phyloP scores from a whole-genome alignment of 2,888 invertebrate genomes.

The Dicycla oo region DNA sequence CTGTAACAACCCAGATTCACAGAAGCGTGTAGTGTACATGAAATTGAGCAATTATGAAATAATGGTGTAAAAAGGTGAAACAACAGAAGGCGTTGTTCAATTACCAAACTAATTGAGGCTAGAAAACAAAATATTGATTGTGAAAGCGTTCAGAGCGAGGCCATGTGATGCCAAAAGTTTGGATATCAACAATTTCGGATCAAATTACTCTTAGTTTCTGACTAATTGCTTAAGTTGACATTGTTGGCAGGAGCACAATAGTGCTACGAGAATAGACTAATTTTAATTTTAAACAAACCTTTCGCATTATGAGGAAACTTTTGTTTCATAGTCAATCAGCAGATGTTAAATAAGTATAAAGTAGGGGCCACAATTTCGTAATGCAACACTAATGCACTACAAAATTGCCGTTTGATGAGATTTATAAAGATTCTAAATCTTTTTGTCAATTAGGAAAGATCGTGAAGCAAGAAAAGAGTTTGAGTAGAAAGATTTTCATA shows the following conservation, averaged over 20 bases:
- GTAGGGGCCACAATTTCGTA: not conserved
- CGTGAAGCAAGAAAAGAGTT: not conserved
- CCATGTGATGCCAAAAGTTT: conserved; percentile 52
- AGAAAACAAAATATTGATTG: conserved; percentile 46
- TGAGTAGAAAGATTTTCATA: not conserved
- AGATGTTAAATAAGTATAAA: not conserved
- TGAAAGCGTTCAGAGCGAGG: conserved; percentile 27
- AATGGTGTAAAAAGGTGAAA: conserved; percentile 2
- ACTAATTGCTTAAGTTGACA: conserved; percentile 69
- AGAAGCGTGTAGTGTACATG: conserved; percentile 8
- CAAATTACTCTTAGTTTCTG: conserved; percentile 62
- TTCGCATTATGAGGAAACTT: not conserved
- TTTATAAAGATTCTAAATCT: conserved; percentile 5
- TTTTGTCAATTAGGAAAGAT: not conserved
- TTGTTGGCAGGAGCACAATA: conserved; percentile 62
- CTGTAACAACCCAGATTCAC: conserved; percentile 8
- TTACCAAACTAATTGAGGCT: conserved; percentile 24
- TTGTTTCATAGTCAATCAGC: conserved; percentile 3
- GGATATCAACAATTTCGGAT: conserved; percentile 64
- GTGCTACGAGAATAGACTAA: conserved; percentile 15
- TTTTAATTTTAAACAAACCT: conserved; percentile 38
- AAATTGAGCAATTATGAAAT: conserved; percentile 15
- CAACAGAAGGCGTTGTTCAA: conserved; percentile 18
- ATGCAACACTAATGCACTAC: not conserved
- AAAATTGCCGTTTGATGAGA: not conserved